Evolutionary conservation across 2,113 vertebrate genomes (phyloP), one percentile per base, ranked within the genome.

Genomic region (Varanus komodoensis): DNA sequence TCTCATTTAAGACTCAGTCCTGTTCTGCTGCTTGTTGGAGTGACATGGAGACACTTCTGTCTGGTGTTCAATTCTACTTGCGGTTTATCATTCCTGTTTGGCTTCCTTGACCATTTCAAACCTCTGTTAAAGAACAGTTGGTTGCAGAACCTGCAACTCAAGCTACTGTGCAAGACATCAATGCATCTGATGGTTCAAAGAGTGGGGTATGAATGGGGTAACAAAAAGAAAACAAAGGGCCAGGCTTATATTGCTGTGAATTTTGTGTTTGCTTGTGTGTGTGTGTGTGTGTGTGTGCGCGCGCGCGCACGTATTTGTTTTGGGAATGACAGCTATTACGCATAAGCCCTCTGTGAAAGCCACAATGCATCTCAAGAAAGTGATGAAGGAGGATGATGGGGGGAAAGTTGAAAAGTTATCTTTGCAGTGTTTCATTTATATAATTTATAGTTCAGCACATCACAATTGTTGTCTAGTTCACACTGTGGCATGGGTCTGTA

Each of bases 371-470:
- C 54, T 81, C 21, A 77, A 68, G 81, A 83, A 80, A 50, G 54
- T 67, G 74, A 79, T 87, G 48, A 79, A 79, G 44, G 61, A 79
- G 32, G 32, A 54, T 2, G 29, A 29, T 25, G 6, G 34, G 27
- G 38, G 14, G 44, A 34, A 57, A 71, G 57, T 75, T 78, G n/a
- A 73, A 82, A 84, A 88, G 74, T 50, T 48, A 78, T 79, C 34
- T 88, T 88, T 32, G 23, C 50, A 34, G 64, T 84, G 82, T 88
- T 80, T 88, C 86, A 79, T 88, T 87, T 84, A 71, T 88, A 78
- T 91, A 73, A 84, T 83, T 88, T 88, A 88, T 88, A 50, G 52
- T 73, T 71, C 50, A 73, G 83, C 68, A 88, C 81, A 74, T 64
- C 85, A 54, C 77, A 84, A 88, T 81, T 71, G 8, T 52, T 74